Base-by-base conservation (phyloP, 1,140 invertebrate genomes). In the Lordiphosa stackelbergi region DNA sequence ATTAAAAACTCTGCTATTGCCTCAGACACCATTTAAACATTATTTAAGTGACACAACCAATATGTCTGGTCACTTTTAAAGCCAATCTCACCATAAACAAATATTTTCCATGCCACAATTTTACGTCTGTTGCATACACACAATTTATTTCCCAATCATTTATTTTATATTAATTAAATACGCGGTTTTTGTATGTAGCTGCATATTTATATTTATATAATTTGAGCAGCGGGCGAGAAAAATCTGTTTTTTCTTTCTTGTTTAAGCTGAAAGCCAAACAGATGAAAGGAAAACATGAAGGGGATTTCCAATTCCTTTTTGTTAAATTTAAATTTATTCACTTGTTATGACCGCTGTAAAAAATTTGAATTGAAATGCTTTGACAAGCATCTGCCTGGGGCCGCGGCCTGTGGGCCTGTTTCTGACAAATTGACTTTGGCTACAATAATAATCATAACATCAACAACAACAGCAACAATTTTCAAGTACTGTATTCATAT, bases 161-260 rank as follows among this genome's bases (percentile, higher is more conserved):
- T 81, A 81, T 75, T 81, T 81, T 72, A 58, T 81, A 83, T 81
- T 83, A 81, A 81, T 81, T 83, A 81, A 83, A 83, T 81, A 72
- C 69, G 57, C 57, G 75, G 55, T 60, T 68, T 60, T 58, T 52
- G 53, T 56, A 24, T 43, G 59, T 36, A 58, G 34, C 16, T 37
- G 28, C 54, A 38, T 72, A 72, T 77, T 66, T 62, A 56, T 59
- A 42, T 63, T 51, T 46, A 65, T 36, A 41, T 68, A 45, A 62
- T 40, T 59, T 36, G 54, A 35, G 16, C 31, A 56, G 16, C 28
- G 31, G 36, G 31, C 37, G 66, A 34, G 57, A 40, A 42, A 81
- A 81, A 81, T 75, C 55, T 46, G 41, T 65, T 81, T 31, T 8
- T 31, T 31, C 1, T 81, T 31, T 31, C 1, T 81, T 19, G 19